Base-by-base conservation (phyloP, 2,797 vertebrate species). In the Gadopsis marmoratus region DNA sequence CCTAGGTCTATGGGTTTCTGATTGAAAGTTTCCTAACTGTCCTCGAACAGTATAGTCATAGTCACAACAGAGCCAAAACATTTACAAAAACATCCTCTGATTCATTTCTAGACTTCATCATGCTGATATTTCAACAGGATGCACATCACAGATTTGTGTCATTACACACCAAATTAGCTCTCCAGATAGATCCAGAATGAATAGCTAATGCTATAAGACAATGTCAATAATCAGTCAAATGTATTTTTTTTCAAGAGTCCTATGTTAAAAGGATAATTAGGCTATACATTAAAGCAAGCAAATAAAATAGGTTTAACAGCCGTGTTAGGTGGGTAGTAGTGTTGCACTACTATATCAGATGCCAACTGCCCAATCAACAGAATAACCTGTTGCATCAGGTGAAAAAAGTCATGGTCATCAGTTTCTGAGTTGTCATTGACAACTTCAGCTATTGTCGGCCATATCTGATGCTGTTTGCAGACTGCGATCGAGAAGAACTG, bases 41-140 rank as follows among this genome's bases (percentile, higher is more conserved):
- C 1, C 21, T 50, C 3, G 13, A 19, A n/a, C 17, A 26, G 21
- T 47, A 11, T 2, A 54, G 29, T n/a, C 53, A 26, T 19, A 60
- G 45, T 59, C 45, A 59, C 23, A 17, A 23, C 14, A 29, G 39
- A 56, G n/a, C 10, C 19, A 67, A 39, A 23, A 37, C 33, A 23
- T 37, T n/a, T 9, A 23, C 31, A 35, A 48, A 63, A 69, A 68
- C 51, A 35, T 41, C 33, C 64, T 58, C 41, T 79, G 78, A 74
- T 43, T 79, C 29, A 69, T 69, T 76, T 48, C 59, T 33, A 29
- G 1, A 29, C 54, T 50, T 60, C 17, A 71, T 65, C 4, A 5
- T 33, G 16, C 47, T 16, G 39, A 54, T 29, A 17, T 47, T 68
- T 63, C 31, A 68, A 65, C 47, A 65, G 9, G 41, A 80, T 23